Evolutionary conservation across 2,888 invertebrate genomes (phyloP), one percentile per base, ranked within the genome.

Genomic region (Meteorus colon): DNA sequence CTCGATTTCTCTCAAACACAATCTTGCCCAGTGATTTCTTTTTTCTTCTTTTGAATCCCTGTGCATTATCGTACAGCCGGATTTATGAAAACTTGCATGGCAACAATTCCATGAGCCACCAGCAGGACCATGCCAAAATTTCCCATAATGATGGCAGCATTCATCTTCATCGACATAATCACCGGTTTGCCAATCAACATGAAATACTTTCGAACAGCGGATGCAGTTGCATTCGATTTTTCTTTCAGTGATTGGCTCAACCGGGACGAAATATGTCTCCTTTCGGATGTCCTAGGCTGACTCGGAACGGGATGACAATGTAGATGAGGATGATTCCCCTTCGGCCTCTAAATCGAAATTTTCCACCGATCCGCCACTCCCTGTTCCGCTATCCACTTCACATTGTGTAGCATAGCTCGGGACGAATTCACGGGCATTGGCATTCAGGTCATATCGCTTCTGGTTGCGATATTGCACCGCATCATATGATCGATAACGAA

Each of bases 71-170:
- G 92, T 91, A 89, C 96, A 97, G 0, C 96, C 96, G 62, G 89
- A 88, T 0, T 93, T 89, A 0, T 91, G 90, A 27, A 90, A 85
- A 1, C 89, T 85, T 19, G 88, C 90, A 10, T 91, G 90, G 85
- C 96, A 96, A 85, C 96, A 96, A 10, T 92, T 90, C 89, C 93
- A 94, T 16, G 82, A 83, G 29, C 86, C 82, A 6, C 81, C 77
- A 73, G 82, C 81, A 10, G 76, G 77, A 4, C 79, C 75, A 31
- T 90, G 89, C 65, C 91, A 91, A 34, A 94, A 90, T 83, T 95
- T 95, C 29, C 98, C 98, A 95, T 96, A 96, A 88, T 99, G 99
- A 88, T 96, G 96, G 24, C 91, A 87, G 90, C 99, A 99, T 76
- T 92, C 91, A 80, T 96, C 96, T 65, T 92, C 74, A 12, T 45